phyloP scores from a whole-genome alignment of 2,888 invertebrate genomes.

The Tiphia femorata region DNA sequence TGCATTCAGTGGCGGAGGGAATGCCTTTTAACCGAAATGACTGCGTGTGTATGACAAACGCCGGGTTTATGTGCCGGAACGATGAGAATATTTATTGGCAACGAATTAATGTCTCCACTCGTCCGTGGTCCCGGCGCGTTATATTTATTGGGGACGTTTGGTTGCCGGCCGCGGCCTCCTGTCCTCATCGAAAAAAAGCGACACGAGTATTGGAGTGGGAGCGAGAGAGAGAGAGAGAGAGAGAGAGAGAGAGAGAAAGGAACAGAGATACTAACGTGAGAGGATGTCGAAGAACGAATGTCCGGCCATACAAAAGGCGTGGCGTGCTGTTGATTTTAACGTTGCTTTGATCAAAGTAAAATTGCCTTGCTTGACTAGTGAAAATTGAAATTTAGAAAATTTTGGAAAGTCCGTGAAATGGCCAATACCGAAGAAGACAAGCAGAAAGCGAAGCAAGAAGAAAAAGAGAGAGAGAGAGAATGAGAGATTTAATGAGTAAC shows the following conservation, averaged over 20 bases:
- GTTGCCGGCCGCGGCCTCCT: constrained; percentile 5
- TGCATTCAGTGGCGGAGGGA: constrained; percentile 60
- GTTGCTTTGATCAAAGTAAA: no score
- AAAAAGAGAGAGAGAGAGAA: no score
- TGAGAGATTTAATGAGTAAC: background rate
- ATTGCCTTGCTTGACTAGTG: no score
- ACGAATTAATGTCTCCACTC: constrained; percentile 59
- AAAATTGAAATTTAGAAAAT: background rate
- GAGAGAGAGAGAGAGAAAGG: no score
- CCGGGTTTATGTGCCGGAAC: constrained; percentile 61
- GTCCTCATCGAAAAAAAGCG: background rate
- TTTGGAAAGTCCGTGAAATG: background rate
- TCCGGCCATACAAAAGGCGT: no score
- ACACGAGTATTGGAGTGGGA: background rate
- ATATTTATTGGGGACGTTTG: constrained; percentile 48
- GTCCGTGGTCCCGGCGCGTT: constrained; percentile 37
- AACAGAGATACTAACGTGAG: no score
- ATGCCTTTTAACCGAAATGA: constrained; percentile 66
- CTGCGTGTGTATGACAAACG: constrained; percentile 63
- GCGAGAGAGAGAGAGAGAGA: background rate
- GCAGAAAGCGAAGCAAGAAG: no score
- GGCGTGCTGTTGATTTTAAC: no score
- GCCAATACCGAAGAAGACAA: background rate
- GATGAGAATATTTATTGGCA: constrained; percentile 64
- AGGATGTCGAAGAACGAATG: no score